Percentiles rank a stretch among this genome's conserved stretches.
phyloP scores from a whole-genome alignment of 2,888 invertebrate species.

The Drepanosiphum platanoidis region DNA sequence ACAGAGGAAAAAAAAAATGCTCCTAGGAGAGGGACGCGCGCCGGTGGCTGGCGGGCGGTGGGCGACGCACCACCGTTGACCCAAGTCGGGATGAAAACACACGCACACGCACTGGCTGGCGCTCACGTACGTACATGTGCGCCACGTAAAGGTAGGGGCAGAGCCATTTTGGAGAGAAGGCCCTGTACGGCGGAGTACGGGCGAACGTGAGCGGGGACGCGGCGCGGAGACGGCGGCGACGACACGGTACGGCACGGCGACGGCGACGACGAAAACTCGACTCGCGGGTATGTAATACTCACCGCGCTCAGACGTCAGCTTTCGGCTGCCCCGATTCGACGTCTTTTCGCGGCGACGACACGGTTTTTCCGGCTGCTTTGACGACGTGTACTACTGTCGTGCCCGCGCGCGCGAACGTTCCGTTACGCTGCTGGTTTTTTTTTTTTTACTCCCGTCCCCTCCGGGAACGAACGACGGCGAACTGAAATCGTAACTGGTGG shows the following conservation, averaged over 20 bases:
- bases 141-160: slow-evolving; percentile 59
- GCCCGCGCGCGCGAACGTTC: not conserved
- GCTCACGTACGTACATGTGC: slow-evolving; percentile 21
- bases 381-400: not conserved
- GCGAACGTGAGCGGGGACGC: slow-evolving; percentile 47
- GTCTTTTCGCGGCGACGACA: slow-evolving; percentile 4
- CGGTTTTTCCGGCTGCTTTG: not conserved
- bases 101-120: slow-evolving; percentile 12
- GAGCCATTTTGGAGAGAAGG: slow-evolving; percentile 61
- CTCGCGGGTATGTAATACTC: slow-evolving; percentile 43
- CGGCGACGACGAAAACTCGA: slow-evolving; percentile 25
- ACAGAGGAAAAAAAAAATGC: slow-evolving; percentile 32
- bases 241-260: slow-evolving; percentile 9
- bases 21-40: slow-evolving; percentile 52
- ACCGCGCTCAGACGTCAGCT: slow-evolving; percentile 57
- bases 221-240: not conserved
- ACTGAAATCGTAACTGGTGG: not conserved
- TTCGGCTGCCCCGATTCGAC: slow-evolving; percentile 57
- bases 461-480: no score
- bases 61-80: slow-evolving; percentile 55
- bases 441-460: not conserved
- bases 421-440: not conserved
- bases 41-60: not conserved
- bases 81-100: slow-evolving; percentile 60
- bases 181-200: slow-evolving; percentile 40